Conservation (phyloP, 2,888 invertebrate genomes). For the Crocallis elinguaria region DNA sequence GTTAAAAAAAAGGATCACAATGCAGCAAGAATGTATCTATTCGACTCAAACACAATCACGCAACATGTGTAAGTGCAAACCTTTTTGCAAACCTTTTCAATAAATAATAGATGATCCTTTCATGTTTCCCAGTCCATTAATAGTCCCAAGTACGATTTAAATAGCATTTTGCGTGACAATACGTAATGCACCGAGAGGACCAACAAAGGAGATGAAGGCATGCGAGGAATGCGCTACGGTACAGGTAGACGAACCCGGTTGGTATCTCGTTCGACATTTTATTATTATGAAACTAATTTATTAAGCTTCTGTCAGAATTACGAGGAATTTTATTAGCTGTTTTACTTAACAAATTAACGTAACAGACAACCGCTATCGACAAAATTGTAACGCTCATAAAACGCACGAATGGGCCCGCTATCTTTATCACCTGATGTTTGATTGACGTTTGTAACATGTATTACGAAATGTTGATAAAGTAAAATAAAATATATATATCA, state of each 20-base stretch:
- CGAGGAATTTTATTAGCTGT: slow-evolving; percentile 33
- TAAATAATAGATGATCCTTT: slow-evolving; percentile 19
- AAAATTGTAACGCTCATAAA: slow-evolving; percentile 25
- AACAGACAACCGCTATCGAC: slow-evolving; percentile 28
- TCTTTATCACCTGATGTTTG: slow-evolving; percentile 14
- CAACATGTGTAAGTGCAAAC: slow-evolving; percentile 27
- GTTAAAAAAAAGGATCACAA: no score
- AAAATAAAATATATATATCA: slow-evolving; percentile 10
- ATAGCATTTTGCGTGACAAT: slow-evolving; percentile 20
- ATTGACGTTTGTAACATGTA: slow-evolving; percentile 11
- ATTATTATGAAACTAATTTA: slow-evolving; percentile 25
- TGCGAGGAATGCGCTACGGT: slow-evolving; percentile 48
- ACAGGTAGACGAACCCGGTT: slow-evolving; percentile 48
- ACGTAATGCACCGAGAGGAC: slow-evolving; percentile 12
- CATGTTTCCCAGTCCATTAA: slow-evolving; percentile 19
- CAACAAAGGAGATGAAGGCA: slow-evolving; percentile 36
- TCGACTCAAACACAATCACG: slow-evolving; percentile 19
- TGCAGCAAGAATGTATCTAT: slow-evolving; percentile 13
- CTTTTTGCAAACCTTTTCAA: no score
- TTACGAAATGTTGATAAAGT: slow-evolving; percentile 12
- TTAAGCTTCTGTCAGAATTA: slow-evolving; percentile 37
- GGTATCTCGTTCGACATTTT: slow-evolving; percentile 38
- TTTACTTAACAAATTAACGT: slow-evolving; percentile 34
- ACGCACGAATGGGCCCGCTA: slow-evolving; percentile 7
- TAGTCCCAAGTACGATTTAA: slow-evolving; percentile 8